These are phyloP conservation scores for Boleophthalmus pectinirostris DNA, from an alignment of 2,113 vertebrate genomes.

Conservation along the genomic window DNA sequence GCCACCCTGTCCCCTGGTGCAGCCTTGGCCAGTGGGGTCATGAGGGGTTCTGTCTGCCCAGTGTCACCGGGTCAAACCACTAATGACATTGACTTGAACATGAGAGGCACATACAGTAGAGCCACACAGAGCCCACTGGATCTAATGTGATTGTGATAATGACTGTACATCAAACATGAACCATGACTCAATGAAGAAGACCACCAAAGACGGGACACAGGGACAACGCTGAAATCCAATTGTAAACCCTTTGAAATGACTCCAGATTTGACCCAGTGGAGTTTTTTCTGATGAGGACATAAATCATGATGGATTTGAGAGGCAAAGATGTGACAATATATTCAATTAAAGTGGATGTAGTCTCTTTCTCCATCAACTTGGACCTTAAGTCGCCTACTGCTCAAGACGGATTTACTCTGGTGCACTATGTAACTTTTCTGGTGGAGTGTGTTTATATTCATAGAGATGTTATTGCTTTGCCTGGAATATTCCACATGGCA, in stretches of 20 bases:
- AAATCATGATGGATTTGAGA: constrained; percentile 2
- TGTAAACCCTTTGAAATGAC: constrained; percentile 3
- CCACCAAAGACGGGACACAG: constrained; percentile 55
- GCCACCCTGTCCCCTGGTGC: neutral
- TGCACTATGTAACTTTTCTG: too few species aligned
- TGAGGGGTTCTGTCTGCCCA: constrained; percentile 49
- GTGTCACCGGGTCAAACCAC: constrained; percentile 61
- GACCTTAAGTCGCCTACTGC: too few species aligned
- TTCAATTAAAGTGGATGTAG: neutral
- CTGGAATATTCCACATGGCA: too few species aligned
- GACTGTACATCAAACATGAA: constrained; percentile 66
- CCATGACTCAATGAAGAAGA: constrained; percentile 51
- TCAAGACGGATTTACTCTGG: too few species aligned
- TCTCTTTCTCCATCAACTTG: too few species aligned
- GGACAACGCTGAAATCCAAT: constrained; percentile 6
- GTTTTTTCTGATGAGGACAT: neutral
- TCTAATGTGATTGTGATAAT: constrained; percentile 69
- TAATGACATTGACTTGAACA: constrained; percentile 68
- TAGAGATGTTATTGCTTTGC: too few species aligned
- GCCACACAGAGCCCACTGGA: constrained; percentile 25
- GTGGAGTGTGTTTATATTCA: too few species aligned
- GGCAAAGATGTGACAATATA: neutral
- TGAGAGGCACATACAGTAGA: constrained; percentile 61
- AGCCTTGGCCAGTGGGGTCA: constrained; percentile 31
- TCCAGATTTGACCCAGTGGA: neutral